phyloP scores from a whole-genome alignment of 2,113 vertebrate genomes.

The Thryonomys swinderianus region DNA sequence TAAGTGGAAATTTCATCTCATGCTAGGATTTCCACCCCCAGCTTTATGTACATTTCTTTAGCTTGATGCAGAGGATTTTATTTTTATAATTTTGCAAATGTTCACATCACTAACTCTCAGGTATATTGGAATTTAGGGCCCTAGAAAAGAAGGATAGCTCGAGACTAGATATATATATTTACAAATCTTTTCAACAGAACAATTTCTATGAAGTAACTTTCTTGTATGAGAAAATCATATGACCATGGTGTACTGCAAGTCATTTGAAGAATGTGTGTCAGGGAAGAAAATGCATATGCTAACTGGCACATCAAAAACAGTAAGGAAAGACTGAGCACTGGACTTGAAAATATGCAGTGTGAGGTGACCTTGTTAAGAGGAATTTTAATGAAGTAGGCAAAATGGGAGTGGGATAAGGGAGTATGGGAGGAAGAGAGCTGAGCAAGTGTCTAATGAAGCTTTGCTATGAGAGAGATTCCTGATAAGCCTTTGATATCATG shows the following conservation, averaged over 20 bases:
- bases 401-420: neutral
- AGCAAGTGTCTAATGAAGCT: neutral
- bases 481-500: neutral
- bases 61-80: conserved; percentile 31
- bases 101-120: neutral
- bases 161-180: neutral
- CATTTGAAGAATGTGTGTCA: neutral
- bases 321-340: neutral
- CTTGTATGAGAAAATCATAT: neutral
- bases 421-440: neutral
- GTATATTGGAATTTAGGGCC: neutral
- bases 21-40: neutral
- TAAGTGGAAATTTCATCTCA: conserved; percentile 14
- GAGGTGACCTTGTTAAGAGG: neutral
- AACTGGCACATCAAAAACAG: neutral
- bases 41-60: conserved; percentile 50
- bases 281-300: neutral
- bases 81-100: conserved; percentile 20
- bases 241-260: neutral
- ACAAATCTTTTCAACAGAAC: neutral
- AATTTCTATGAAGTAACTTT: neutral
- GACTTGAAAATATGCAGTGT: neutral
- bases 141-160: neutral
- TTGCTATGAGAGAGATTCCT: neutral
- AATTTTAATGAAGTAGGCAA: neutral